These are phyloP conservation scores for Acipenser oxyrinchus DNA, from an alignment of 2,797 vertebrate species.

Conservation along the genomic window DNA sequence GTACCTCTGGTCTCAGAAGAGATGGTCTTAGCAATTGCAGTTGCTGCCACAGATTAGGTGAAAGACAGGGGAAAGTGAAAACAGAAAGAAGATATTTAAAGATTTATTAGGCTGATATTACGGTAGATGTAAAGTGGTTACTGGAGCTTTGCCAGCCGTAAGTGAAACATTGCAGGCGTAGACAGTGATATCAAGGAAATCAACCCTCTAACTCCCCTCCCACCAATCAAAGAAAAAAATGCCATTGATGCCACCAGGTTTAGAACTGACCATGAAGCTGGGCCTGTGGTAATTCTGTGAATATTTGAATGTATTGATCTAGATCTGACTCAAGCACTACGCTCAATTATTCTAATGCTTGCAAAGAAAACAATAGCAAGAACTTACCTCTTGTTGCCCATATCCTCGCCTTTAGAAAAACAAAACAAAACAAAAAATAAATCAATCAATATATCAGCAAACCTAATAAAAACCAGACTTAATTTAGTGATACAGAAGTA, in stretches of 20 bases:
- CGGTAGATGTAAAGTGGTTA: no score
- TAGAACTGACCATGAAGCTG: no score
- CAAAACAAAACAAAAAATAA: constrained; percentile 37
- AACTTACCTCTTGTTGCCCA: constrained; percentile 84
- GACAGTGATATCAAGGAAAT: no score
- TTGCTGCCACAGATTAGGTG: constrained; percentile 67
- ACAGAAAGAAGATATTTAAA: constrained; percentile 27
- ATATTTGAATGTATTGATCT: no score
- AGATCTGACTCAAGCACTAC: no score
- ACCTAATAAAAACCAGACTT: constrained; percentile 13
- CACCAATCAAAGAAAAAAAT: no score
- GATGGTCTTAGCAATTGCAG: constrained; percentile 94
- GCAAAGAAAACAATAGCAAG: not conserved
- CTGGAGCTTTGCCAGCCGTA: no score
- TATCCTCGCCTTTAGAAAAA: constrained; percentile 74
- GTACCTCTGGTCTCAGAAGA: constrained; percentile 95
- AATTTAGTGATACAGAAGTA: constrained; percentile 10
- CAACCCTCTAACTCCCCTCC: not conserved
- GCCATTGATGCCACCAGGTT: no score
- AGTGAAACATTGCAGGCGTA: no score
- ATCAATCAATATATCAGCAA: constrained; percentile 23
- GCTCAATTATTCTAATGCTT: not conserved
- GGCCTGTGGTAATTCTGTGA: no score
- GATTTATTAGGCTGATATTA: constrained; percentile 11
- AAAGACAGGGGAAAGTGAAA: constrained; percentile 36